Evolutionary conservation across 2,797 vertebrate species (phyloP).

Genomic region (Acipenser ruthenus): DNA sequence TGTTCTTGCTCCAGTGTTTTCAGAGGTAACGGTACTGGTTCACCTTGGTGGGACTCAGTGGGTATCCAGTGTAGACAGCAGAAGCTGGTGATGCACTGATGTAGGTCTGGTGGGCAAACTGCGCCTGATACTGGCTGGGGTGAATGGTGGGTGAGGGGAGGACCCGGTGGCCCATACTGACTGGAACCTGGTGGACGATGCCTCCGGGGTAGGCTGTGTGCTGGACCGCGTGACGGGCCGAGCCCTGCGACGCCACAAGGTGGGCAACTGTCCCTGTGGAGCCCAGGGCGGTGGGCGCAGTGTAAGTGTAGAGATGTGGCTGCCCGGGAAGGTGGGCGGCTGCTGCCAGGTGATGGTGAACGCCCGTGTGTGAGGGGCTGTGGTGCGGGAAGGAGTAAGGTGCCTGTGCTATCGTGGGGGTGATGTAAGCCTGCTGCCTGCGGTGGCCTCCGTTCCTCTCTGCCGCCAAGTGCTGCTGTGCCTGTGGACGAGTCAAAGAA

Average conservation of each 20-base stretch:
- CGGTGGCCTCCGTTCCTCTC: slow-evolving; percentile 81
- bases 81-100: slow-evolving; percentile 96
- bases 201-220: slow-evolving; percentile 84
- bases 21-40: slow-evolving; percentile 98
- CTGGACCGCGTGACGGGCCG: slow-evolving; percentile 80
- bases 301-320: slow-evolving; percentile 94
- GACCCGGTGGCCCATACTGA: slow-evolving; percentile 89
- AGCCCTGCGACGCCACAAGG: slow-evolving; percentile 89
- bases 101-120: slow-evolving; percentile 96
- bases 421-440: slow-evolving; percentile 93
- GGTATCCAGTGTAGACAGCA: slow-evolving; percentile 99
- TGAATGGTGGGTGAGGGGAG: slow-evolving; percentile 92
- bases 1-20: slow-evolving; percentile 17
- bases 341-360: slow-evolving; percentile 82
- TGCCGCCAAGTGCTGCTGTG: slow-evolving; percentile 83
- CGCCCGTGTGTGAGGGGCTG: slow-evolving; percentile 78
- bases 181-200: slow-evolving; percentile 94
- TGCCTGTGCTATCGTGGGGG: slow-evolving; percentile 88
- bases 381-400: slow-evolving; percentile 92
- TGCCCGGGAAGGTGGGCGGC: slow-evolving; percentile 83
- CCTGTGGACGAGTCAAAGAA: slow-evolving; percentile 46
- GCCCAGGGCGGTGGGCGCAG: slow-evolving; percentile 78
- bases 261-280: slow-evolving; percentile 90
- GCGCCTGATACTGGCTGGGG: slow-evolving; percentile 91
- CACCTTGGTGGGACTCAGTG: slow-evolving; percentile 97